Conservation (phyloP, 2,888 invertebrate species). For the Tipula unca region DNA sequence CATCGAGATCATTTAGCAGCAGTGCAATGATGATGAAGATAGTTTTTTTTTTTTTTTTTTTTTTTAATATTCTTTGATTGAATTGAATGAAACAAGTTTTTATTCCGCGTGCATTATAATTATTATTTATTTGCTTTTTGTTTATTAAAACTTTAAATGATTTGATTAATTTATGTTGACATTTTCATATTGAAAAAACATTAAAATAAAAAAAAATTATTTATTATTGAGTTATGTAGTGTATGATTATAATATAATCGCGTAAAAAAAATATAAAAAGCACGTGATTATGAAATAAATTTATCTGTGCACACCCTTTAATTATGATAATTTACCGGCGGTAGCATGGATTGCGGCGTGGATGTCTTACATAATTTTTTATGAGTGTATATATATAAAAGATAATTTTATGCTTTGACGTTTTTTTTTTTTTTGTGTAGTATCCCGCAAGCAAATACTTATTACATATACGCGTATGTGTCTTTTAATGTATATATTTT, state of each 20-base stretch:
- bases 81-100: background rate
- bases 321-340: background rate
- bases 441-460: background rate
- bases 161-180: constrained; percentile 14
- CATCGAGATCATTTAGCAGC: background rate
- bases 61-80: too few species aligned
- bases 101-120: constrained; percentile 8
- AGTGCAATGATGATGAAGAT: background rate
- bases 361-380: background rate
- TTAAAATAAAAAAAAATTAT: background rate
- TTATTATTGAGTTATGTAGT: background rate
- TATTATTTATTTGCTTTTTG: constrained; percentile 3
- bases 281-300: background rate
- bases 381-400: background rate
- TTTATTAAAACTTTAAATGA: too few species aligned
- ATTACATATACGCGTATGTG: background rate
- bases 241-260: background rate
- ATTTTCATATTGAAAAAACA: background rate
- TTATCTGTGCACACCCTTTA: background rate
- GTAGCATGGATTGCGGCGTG: background rate
- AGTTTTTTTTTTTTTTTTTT: background rate
- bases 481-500: background rate
- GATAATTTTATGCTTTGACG: constrained; percentile 14
- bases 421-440: background rate
- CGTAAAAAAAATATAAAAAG: background rate